phyloP scores from a whole-genome alignment of 2,113 vertebrate genomes.

The Ceuthmochares aereus region DNA sequence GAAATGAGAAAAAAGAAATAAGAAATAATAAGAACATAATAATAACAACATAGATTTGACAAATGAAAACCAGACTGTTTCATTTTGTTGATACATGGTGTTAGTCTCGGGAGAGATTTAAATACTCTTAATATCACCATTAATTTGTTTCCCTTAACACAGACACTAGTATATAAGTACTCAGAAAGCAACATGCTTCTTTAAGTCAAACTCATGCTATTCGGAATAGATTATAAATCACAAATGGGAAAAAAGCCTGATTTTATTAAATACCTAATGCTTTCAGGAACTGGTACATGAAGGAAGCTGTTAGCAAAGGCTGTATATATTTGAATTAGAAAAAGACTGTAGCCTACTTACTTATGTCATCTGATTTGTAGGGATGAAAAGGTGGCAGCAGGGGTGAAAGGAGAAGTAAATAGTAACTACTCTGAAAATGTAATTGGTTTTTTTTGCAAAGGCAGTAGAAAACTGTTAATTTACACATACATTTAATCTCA shows the following conservation, averaged over 20 bases:
- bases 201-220: not conserved
- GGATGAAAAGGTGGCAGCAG: not conserved
- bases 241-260: not conserved
- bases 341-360: not conserved
- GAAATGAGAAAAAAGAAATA: no score
- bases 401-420: not conserved
- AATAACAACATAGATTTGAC: not conserved
- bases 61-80: not conserved
- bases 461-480: constrained; percentile 4
- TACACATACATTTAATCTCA: not conserved
- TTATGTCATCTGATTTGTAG: not conserved
- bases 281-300: not conserved
- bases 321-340: not conserved
- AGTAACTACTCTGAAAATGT: not conserved
- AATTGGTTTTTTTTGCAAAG: not conserved
- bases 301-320: not conserved
- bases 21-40: no score
- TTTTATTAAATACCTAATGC: not conserved
- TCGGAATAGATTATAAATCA: not conserved
- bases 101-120: not conserved
- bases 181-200: not conserved
- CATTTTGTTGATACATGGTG: not conserved
- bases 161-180: not conserved
- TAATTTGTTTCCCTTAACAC: not conserved
- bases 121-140: not conserved